Conservation (phyloP, 2,797 vertebrate genomes). For the Phataginus tricuspis region DNA sequence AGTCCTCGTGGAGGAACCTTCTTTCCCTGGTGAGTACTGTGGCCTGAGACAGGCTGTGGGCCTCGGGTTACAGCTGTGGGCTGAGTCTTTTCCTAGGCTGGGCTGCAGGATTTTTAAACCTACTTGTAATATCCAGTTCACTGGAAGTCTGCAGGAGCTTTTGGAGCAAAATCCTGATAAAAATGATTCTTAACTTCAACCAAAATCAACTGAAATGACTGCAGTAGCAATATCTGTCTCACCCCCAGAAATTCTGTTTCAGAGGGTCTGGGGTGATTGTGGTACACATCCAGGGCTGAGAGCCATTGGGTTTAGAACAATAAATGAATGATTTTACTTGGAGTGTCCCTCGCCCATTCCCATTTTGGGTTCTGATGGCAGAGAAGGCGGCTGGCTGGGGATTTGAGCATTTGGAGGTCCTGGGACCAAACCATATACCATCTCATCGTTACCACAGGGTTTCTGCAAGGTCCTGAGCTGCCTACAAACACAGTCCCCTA, state of each 20-base stretch:
- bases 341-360: not conserved
- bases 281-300: not conserved
- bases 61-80: rapidly evolving
- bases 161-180: not conserved
- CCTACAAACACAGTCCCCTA: too few relatives aligned
- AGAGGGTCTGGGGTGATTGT: not conserved
- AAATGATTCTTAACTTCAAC: not conserved
- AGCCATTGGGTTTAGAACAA: not conserved
- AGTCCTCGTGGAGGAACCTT: not conserved
- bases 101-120: not conserved
- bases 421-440: not conserved
- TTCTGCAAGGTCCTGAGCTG: not conserved
- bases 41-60: not conserved
- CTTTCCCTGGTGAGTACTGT: not conserved
- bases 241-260: not conserved
- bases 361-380: not conserved
- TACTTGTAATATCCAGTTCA: not conserved
- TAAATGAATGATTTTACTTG: not conserved
- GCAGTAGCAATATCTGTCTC: not conserved
- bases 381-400: not conserved
- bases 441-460: not conserved
- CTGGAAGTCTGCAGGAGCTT: not conserved
- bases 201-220: not conserved
- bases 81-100: not conserved
- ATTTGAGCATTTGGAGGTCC: not conserved